phyloP scores from a whole-genome alignment of 2,888 invertebrate genomes.

The Gastrophysa polygoni region DNA sequence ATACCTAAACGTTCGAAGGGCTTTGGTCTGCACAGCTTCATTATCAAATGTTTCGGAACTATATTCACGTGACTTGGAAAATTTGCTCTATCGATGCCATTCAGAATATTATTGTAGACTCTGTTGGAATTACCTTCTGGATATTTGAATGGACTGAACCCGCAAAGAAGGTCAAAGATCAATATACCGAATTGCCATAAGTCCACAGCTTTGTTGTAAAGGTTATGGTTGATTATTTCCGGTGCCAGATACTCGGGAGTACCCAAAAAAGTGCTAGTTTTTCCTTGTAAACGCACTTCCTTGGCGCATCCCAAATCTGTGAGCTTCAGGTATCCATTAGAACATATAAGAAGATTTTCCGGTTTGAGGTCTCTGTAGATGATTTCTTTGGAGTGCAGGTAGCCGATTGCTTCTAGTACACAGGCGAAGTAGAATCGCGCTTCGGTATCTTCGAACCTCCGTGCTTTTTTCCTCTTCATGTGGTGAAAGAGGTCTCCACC shows the following conservation, averaged over 20 bases:
- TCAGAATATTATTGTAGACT: constrained; percentile 87
- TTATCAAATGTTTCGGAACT: constrained; percentile 79
- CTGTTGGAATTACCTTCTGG: constrained; percentile 82
- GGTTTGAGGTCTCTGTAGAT: constrained; percentile 90
- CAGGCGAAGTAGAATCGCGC: constrained; percentile 85
- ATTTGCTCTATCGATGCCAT: constrained; percentile 47
- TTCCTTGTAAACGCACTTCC: constrained; percentile 69
- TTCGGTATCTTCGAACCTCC: constrained; percentile 71
- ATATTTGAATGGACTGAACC: constrained; percentile 78
- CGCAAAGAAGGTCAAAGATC: constrained; percentile 82
- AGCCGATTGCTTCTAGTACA: constrained; percentile 88
- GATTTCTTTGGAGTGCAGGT: constrained; percentile 81
- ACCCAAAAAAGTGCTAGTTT: constrained; percentile 94
- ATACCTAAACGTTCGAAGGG: constrained; percentile 72
- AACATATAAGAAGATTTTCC: constrained; percentile 87
- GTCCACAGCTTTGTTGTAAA: constrained; percentile 83
- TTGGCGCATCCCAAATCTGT: constrained; percentile 96
- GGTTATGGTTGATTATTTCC: constrained; percentile 86
- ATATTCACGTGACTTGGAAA: constrained; percentile 80
- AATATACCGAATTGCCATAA: constrained; percentile 92
- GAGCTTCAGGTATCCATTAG: constrained; percentile 84
- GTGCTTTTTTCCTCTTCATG: constrained; percentile 73
- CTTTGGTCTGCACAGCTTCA: constrained; percentile 74
- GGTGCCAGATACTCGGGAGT: constrained; percentile 89
- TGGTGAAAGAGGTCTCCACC: constrained; percentile 92